Evolutionary conservation across 2,888 invertebrate genomes (phyloP).

Genomic region (Lasioglossum vierecki): DNA sequence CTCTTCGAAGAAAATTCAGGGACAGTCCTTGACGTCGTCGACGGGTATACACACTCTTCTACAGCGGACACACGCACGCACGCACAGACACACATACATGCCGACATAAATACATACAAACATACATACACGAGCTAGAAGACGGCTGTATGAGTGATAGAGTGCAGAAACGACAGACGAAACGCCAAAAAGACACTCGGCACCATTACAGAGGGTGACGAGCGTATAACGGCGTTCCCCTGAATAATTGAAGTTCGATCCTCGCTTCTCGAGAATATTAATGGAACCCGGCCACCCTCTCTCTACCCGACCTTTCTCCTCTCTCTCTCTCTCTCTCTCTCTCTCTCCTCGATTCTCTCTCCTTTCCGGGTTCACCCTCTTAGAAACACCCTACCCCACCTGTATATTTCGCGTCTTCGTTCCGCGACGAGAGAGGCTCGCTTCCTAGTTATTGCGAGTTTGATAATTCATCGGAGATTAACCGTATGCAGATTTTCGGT

Average conservation of each 20-base stretch:
- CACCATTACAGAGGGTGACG: conserved; percentile 75
- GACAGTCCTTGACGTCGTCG: conserved; percentile 17
- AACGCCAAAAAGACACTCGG: conserved; percentile 71
- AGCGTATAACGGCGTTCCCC: conserved; percentile 77
- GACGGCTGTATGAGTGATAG: conserved; percentile 35
- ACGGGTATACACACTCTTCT: conserved; percentile 4
- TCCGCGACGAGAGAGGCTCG: not conserved
- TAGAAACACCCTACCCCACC: conserved; percentile 30
- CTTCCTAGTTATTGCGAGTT: conserved; percentile 28
- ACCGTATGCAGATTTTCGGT: conserved; percentile 14
- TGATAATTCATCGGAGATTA: conserved; percentile 41
- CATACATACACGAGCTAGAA: not conserved
- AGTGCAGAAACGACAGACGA: conserved; percentile 63
- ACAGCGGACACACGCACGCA: not conserved
- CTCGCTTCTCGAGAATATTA: conserved; percentile 70
- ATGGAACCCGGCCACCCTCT: conserved; percentile 57
- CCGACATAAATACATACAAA: not conserved
- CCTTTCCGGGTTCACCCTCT: conserved; percentile 35
- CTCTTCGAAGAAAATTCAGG: conserved; percentile 54
- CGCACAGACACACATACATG: no score
- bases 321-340: not conserved
- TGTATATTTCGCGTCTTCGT: conserved; percentile 52
- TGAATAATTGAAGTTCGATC: conserved; percentile 78
- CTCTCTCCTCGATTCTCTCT: conserved; percentile 1
- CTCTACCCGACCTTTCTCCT: not conserved